These are phyloP conservation scores for Caranx ignobilis DNA, from an alignment of 2,113 vertebrate genomes.

Conservation along the genomic window DNA sequence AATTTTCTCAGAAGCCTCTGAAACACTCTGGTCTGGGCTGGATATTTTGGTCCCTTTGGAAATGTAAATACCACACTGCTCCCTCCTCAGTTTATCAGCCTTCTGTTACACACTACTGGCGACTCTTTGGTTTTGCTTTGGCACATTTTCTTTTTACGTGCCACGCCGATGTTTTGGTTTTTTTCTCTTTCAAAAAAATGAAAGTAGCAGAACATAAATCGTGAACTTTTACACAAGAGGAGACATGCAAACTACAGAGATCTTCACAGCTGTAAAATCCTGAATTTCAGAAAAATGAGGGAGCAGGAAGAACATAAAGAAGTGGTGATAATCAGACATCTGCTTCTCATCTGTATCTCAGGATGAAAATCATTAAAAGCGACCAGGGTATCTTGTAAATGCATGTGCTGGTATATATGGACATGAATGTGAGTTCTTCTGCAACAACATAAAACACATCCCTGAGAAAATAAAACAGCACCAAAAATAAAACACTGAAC, in stretches of 20 bases:
- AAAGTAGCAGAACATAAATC: not conserved
- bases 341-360: constrained; percentile 19
- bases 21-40: too few relatives aligned
- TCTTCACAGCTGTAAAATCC: not conserved
- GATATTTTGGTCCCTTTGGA: not conserved
- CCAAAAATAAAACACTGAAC: not conserved
- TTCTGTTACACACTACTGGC: not conserved
- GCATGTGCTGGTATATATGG: not conserved
- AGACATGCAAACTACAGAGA: not conserved
- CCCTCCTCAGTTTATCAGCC: not conserved
- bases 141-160: not conserved
- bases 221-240: not conserved
- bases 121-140: not conserved
- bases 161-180: not conserved
- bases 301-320: constrained; percentile 32
- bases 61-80: not conserved
- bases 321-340: constrained; percentile 19
- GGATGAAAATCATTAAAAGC: not conserved
- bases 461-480: not conserved
- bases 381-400: not conserved
- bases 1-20: too few relatives aligned
- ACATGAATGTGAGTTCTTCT: not conserved
- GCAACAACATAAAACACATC: not conserved
- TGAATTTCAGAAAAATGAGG: constrained; percentile 5
- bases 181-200: not conserved